These are phyloP conservation scores for Brachionus manjavacas DNA, from an alignment of 1,140 invertebrate species.

Conservation along the genomic window DNA sequence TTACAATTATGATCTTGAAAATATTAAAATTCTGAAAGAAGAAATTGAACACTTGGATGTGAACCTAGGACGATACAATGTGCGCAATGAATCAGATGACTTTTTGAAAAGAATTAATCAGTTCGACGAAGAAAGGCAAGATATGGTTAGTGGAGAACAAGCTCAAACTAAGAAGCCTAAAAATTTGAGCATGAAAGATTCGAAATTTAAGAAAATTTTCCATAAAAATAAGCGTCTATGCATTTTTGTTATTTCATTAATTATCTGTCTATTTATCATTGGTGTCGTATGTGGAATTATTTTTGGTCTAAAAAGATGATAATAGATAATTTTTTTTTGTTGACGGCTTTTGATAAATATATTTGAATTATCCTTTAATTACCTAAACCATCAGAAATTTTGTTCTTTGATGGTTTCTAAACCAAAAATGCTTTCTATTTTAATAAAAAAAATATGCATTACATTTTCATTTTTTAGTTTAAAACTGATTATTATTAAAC, in stretches of 20 bases:
- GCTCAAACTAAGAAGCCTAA: background rate
- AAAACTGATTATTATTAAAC: too few species aligned
- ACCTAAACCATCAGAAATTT: background rate
- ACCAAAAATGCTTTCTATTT: background rate
- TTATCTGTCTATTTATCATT: background rate
- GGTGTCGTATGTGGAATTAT: background rate
- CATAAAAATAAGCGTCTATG: slow-evolving; percentile 11
- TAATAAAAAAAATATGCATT: too few species aligned
- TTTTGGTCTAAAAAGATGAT: slow-evolving; percentile 3
- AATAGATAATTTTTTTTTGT: background rate
- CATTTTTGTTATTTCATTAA: background rate
- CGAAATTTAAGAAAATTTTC: background rate
- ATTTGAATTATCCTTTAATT: too few species aligned
- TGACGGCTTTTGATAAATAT: background rate
- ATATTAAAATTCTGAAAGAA: background rate
- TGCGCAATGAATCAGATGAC: background rate
- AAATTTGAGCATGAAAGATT: background rate
- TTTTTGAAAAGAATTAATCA: background rate
- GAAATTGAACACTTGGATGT: slow-evolving; percentile 8
- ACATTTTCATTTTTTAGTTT: too few species aligned
- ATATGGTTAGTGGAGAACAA: background rate
- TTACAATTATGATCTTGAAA: background rate
- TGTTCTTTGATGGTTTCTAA: background rate
- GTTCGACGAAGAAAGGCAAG: background rate
- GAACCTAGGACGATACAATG: background rate